Conservation (phyloP, 2,888 invertebrate genomes). For the Drosophila pseudotakahashii region DNA sequence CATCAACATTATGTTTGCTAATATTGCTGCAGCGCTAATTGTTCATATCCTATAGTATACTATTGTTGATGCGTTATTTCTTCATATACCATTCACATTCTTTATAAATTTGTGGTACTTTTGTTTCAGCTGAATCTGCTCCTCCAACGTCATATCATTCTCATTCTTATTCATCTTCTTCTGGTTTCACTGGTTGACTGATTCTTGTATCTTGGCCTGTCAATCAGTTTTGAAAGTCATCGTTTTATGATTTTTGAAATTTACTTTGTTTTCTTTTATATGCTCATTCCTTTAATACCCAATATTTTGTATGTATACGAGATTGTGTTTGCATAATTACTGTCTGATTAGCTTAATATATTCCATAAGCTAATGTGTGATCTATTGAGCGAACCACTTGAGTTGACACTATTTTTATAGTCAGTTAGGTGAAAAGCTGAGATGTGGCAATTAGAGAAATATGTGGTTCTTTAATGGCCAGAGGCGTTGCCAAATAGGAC, state of each 20-base stretch:
- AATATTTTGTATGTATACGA: background rate
- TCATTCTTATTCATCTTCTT: slow-evolving; percentile 27
- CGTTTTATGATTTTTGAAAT: slow-evolving; percentile 51
- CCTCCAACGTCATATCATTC: slow-evolving; percentile 2
- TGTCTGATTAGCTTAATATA: slow-evolving; percentile 54
- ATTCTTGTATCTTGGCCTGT: slow-evolving; percentile 71
- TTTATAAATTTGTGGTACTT: background rate
- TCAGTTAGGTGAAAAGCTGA: slow-evolving; percentile 31
- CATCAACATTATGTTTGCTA: slow-evolving; percentile 44
- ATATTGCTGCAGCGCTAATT: slow-evolving; percentile 14
- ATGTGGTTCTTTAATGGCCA: slow-evolving; percentile 23
- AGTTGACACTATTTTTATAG: slow-evolving; percentile 37
- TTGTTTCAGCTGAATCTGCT: background rate
- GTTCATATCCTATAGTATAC: slow-evolving; percentile 12
- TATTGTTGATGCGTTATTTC: slow-evolving; percentile 2
- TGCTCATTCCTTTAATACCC: slow-evolving; percentile 8
- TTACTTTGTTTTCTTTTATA: slow-evolving; percentile 12
- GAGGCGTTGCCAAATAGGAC: background rate
- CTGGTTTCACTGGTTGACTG: slow-evolving; percentile 36
- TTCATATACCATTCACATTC: background rate
- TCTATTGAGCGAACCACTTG: slow-evolving; percentile 51
- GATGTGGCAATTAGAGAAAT: slow-evolving; percentile 47
- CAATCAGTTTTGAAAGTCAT: slow-evolving; percentile 81
- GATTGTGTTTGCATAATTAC: slow-evolving; percentile 19
- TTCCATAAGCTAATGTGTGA: slow-evolving; percentile 45